Conservation (phyloP, 2,888 invertebrate genomes). For the Corythucha ciliata region DNA sequence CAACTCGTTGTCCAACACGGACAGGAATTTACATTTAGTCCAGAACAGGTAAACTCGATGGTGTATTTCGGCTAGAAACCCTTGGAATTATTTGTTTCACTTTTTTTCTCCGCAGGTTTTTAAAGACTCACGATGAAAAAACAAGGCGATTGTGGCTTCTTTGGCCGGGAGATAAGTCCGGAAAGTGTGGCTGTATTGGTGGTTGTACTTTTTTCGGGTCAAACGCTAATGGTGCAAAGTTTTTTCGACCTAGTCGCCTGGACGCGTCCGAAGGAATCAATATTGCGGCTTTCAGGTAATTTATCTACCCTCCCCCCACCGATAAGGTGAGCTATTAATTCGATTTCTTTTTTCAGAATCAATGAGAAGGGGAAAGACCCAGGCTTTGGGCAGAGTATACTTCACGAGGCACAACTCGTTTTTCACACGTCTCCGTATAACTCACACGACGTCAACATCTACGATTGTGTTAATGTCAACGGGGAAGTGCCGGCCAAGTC, state of each 20-base stretch:
- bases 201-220: conserved; percentile 91
- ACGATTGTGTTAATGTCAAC: conserved; percentile 30
- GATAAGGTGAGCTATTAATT: conserved; percentile 5
- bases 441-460: conserved; percentile 53
- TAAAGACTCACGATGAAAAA: conserved; percentile 73
- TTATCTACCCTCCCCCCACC: neutral
- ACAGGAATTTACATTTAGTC: conserved; percentile 63
- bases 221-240: conserved; percentile 78
- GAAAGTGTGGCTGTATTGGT: conserved; percentile 89
- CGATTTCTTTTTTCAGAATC: conserved; percentile 46
- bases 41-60: conserved; percentile 57
- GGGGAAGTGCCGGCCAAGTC: conserved; percentile 13
- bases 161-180: conserved; percentile 67
- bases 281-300: conserved; percentile 62
- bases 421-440: conserved; percentile 87
- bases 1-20: conserved; percentile 66
- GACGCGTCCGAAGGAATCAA: conserved; percentile 76
- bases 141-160: conserved; percentile 87
- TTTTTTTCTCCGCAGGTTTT: conserved; percentile 44
- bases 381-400: conserved; percentile 88
- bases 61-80: neutral
- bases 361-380: conserved; percentile 71
- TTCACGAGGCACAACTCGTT: conserved; percentile 75
- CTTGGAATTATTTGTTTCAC: neutral
- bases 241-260: conserved; percentile 74